Base-by-base conservation (phyloP, 1,140 invertebrate genomes). In the Drosophila ogumai region DNA sequence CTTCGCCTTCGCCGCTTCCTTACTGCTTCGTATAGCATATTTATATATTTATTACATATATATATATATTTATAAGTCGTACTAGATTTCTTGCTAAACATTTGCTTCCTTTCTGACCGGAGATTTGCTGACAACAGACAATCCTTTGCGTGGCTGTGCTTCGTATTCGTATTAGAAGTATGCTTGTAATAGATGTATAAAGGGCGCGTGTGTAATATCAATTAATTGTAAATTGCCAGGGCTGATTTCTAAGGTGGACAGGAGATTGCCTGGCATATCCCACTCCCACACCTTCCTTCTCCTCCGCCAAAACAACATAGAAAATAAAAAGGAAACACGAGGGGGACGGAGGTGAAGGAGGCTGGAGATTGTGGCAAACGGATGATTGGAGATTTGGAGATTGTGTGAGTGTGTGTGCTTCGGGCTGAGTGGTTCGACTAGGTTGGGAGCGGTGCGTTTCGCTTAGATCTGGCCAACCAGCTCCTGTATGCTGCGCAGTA, bases 401-500 rank as follows among this genome's bases (percentile, higher is more conserved):
- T 34, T 34, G 52, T 38, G 52, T 55, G 19, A 15, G 34, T n/a
- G 22, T 10, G n/a, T 47, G 8, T 43, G 41, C 50, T 52, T 34
- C 49, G 49, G 46, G 32, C 43, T 71, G 67, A 66, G 32, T 38
- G 59, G 49, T 64, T 68, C 74, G 74, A 77, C 74, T 77, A 77
- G 74, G 61, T 54, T 49, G 36, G 38, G 38, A 54, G 67, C 55
- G n/a, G 66, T 2, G 3, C 3, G 8, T 12, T 17, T 17, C 3
- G 2, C 15, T 87, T 58, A 91, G 52, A 91, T 91, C 81, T 91
- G 91, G 32, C 87, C 86, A 65, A 92, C 91, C 61, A 92, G 65
- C 72, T 92, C 91, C 77, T 92, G 91, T 72, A 92, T 92, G 73
- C 84, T 92, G 71, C 91, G 91, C 67, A 92, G 55, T 84, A 92